Percentiles rank a stretch among this genome's conserved stretches.
These are phyloP conservation scores for Corythornis leucogaster DNA, from an alignment of 2,797 vertebrate species.

Conservation along the genomic window DNA sequence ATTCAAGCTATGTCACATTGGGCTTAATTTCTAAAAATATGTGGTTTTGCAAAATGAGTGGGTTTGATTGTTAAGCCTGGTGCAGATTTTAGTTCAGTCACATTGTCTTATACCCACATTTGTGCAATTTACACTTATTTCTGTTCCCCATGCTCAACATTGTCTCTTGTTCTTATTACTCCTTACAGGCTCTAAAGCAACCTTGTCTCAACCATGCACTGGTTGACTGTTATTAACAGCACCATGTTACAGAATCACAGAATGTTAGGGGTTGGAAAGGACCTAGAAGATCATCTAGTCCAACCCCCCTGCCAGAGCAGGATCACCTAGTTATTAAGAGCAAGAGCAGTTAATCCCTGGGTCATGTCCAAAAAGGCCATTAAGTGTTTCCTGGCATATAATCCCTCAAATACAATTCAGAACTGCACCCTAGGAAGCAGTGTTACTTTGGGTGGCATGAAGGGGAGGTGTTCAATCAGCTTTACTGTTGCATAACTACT, in stretches of 20 bases:
- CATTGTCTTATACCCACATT: neutral
- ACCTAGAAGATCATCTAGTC: too few species aligned
- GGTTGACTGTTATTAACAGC: neutral
- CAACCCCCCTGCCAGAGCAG: too few species aligned
- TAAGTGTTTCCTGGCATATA: neutral
- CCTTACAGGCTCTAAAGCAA: neutral
- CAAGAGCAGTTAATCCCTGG: neutral
- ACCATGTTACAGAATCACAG: neutral
- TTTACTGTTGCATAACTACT: neutral
- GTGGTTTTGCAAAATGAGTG: neutral
- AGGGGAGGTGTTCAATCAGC: neutral
- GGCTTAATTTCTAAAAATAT: neutral
- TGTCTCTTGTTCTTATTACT: neutral
- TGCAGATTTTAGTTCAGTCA: neutral
- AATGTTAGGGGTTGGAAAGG: too few species aligned
- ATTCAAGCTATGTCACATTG: neutral
- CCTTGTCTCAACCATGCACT: neutral
- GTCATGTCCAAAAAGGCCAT: neutral
- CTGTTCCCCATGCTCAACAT: neutral
- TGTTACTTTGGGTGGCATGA: neutral
- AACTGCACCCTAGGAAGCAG: neutral
- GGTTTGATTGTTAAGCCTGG: neutral
- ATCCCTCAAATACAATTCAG: neutral
- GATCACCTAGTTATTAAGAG: neutral
- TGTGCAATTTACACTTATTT: neutral